Base-by-base conservation (phyloP, 2,888 invertebrate species). In the Drosophila colorata region DNA sequence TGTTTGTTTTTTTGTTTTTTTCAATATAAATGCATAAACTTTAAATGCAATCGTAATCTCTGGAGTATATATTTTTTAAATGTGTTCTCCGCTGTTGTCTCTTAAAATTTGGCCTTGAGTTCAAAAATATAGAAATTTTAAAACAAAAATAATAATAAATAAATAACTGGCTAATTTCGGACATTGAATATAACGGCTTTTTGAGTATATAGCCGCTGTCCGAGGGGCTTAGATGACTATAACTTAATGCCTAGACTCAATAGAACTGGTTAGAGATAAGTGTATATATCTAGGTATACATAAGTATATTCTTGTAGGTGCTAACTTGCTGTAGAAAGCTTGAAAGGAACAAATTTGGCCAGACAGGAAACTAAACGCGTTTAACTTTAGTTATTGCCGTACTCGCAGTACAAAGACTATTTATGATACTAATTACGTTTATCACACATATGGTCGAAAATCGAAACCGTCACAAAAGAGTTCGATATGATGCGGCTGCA, bases 361-460 rank as follows among this genome's bases (percentile, higher is more conserved):
- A 52, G 65, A 87, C 78, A 78, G 82, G 77, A 87, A 86, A 87
- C 84, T 83, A 78, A 88, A 76, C 73, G 52, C 74, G 67, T 81
- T 74, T 69, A 74, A 80, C 72, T 72, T 79, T 72, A 49, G 78
- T 78, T 64, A 5, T 69, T 52, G 51, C 56, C 53, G 61, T 71
- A 66, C 60, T 64, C 51, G 37, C 25, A 61, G 64, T 64, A 71
- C 53, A 51, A 55, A 69, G 58, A 57, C 31, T 48, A 46, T 56
- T 53, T 74, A 71, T 65, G 68, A 47, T 57, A 73, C 49, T 77
- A 77, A 78, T 81, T 83, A 83, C 69, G 60, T 80, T 77, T 85
- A 85, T 85, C 84, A 85, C 85, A 85, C 85, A 78, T 72, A 82
- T 87, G 83, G 86, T 85, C 86, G 59, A 74, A 80, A 82, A 74